Percentiles rank a stretch among this genome's conserved stretches.
phyloP scores from a whole-genome alignment of 2,797 vertebrate genomes.

The Pangasius larnaudii region DNA sequence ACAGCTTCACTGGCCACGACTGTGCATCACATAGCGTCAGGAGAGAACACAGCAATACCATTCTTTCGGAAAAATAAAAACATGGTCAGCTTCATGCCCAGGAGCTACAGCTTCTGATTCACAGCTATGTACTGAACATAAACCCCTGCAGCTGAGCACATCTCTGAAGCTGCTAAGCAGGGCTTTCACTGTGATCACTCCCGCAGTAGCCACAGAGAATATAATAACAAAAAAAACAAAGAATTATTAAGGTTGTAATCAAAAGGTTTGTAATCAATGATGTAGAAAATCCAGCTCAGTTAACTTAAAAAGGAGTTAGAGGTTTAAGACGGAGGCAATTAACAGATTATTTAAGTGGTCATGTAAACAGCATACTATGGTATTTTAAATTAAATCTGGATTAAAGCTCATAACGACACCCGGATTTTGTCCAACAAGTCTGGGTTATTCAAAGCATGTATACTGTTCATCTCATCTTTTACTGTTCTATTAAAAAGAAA shows the following conservation, averaged over 20 bases:
- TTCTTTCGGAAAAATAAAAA: not conserved
- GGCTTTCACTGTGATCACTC: not conserved
- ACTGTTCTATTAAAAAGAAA: not conserved
- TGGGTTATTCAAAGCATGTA: not conserved
- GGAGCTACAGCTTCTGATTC: not conserved
- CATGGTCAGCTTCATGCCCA: not conserved
- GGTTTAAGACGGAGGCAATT: not conserved
- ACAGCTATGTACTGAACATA: not conserved
- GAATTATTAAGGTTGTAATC: not conserved
- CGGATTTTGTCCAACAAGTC: not conserved
- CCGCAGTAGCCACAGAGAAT: not conserved
- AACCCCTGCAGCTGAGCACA: not conserved
- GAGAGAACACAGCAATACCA: not conserved
- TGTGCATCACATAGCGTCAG: not conserved
- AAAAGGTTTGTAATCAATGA: not conserved
- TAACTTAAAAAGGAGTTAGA: not conserved
- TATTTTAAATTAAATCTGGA: not conserved
- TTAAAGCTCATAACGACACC: not conserved
- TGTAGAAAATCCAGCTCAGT: not conserved
- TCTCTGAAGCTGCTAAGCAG: not conserved
- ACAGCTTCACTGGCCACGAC: not conserved
- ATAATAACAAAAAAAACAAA: not conserved
- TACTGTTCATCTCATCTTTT: not conserved
- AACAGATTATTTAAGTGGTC: not conserved
- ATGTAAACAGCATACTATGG: not conserved